Conservation (phyloP, 1,140 invertebrate species). For the Venustaconcha ellipsiformis region DNA sequence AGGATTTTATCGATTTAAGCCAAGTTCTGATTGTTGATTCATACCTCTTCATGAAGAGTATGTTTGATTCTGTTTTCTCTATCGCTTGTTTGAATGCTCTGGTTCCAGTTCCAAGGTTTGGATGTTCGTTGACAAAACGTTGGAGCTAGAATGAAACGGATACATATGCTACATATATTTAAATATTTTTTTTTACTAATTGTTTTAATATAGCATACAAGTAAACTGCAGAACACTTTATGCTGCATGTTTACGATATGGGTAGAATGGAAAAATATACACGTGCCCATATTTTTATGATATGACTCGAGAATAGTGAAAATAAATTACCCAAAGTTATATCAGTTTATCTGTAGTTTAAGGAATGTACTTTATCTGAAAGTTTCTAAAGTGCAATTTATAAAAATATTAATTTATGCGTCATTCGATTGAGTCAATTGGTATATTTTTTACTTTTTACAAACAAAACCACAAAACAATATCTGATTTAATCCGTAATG, state of each 20-base stretch:
- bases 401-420: no score
- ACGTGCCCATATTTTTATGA: not conserved
- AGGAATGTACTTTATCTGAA: not conserved
- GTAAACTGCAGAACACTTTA: not conserved
- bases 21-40: conserved; percentile 38
- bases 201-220: not conserved
- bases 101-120: conserved; percentile 73
- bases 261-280: not conserved
- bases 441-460: no score
- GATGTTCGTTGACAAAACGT: conserved; percentile 39
- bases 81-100: conserved; percentile 63
- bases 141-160: conserved; percentile 55
- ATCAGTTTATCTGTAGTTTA: not conserved
- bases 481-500: no score
- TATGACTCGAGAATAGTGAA: no score
- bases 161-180: not conserved
- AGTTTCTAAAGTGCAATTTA: no score
- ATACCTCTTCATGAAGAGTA: conserved; percentile 45
- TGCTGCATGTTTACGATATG: not conserved
- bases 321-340: no score
- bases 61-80: conserved; percentile 42
- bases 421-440: no score
- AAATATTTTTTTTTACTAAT: not conserved
- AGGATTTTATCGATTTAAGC: conserved; percentile 30
- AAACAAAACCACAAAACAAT: no score